Percentiles rank a stretch among this genome's conserved stretches.
phyloP scores from a whole-genome alignment of 2,888 invertebrate genomes.

The Frankliniella intonsa region DNA sequence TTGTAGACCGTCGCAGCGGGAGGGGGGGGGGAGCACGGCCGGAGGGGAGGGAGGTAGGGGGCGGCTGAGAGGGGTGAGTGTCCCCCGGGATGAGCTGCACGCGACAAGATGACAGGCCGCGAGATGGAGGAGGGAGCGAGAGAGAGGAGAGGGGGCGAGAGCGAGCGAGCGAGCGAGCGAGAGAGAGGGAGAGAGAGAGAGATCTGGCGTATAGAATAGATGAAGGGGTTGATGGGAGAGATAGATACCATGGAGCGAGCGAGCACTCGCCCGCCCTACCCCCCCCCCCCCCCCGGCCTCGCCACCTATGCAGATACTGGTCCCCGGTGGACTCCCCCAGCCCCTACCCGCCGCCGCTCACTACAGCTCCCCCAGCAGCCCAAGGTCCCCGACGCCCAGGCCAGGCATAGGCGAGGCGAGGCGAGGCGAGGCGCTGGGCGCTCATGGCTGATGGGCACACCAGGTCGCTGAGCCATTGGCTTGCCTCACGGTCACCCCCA shows the following conservation, averaged over 20 bases:
- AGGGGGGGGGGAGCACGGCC: background rate
- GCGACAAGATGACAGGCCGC: too few species aligned
- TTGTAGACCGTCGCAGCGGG: background rate
- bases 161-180: background rate
- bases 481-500: background rate
- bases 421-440: too few species aligned
- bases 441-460: background rate
- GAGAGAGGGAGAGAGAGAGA: too few species aligned
- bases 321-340: background rate
- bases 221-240: too few species aligned
- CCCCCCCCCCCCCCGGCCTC: background rate
- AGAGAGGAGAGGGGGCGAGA: background rate
- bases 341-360: background rate
- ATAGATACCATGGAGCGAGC: too few species aligned
- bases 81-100: background rate
- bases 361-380: too few species aligned
- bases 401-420: too few species aligned
- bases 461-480: background rate
- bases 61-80: background rate
- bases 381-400: background rate
- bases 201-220: too few species aligned
- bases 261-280: background rate
- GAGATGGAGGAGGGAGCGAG: background rate
- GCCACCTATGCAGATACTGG: background rate
- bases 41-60: too few species aligned